Evolutionary conservation across 2,888 invertebrate species (phyloP).

Genomic region (Camptogramma bilineatum): DNA sequence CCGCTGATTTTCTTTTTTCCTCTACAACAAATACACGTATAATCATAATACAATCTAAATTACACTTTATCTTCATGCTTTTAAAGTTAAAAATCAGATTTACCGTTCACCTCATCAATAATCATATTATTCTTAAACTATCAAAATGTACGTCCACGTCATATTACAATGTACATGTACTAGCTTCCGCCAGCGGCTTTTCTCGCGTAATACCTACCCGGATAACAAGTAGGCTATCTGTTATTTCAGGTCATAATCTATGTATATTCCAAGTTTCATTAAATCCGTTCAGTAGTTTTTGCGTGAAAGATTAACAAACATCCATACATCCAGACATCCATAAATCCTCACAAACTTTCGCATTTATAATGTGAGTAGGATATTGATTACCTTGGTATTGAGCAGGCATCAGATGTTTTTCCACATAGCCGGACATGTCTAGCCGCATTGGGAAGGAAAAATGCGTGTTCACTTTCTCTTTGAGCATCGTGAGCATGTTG

Average conservation of each 20-base stretch:
- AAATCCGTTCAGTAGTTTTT: no score
- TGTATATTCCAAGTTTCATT: no score
- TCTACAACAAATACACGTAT: conserved; percentile 70
- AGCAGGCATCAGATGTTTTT: conserved; percentile 96
- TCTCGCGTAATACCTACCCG: no score
- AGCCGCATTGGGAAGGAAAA: conserved; percentile 97
- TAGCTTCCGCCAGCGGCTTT: no score
- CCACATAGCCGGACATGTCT: conserved; percentile 98
- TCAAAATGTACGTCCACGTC: no score
- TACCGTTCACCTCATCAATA: no score
- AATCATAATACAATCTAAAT: conserved; percentile 7
- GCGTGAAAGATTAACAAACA: no score
- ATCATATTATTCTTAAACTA: no score
- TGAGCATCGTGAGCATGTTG: conserved; percentile 98
- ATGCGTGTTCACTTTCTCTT: conserved; percentile 98
- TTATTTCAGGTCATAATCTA: no score
- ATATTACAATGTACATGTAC: no score
- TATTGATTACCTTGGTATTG: conserved; percentile 89
- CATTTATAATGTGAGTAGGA: conserved; percentile 4
- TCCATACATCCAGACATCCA: not conserved
- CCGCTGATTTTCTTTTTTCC: conserved; percentile 85
- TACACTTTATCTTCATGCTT: not conserved
- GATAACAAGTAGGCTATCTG: no score
- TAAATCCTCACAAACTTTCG: not conserved
- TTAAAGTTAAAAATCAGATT: no score